These are phyloP conservation scores for Lota lota DNA, from an alignment of 2,113 vertebrate genomes.

Conservation along the genomic window DNA sequence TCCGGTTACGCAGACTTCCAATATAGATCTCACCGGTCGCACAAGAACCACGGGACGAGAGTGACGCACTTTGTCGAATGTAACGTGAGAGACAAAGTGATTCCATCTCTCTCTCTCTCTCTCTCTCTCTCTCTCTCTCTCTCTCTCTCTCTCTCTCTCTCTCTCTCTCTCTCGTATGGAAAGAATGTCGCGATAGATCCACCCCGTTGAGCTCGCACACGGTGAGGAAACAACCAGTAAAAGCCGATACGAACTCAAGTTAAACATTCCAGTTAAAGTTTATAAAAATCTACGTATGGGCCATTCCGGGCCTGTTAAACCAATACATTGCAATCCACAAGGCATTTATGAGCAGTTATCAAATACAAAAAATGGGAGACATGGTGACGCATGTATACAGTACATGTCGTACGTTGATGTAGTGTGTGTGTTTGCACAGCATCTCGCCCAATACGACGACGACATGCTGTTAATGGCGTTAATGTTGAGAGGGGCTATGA, in stretches of 20 bases:
- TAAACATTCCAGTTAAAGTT: not conserved
- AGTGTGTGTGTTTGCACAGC: not conserved
- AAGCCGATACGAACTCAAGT: not conserved
- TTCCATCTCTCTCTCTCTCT: no score
- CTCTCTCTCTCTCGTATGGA: constrained; percentile 44
- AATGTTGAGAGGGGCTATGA: constrained; percentile 11
- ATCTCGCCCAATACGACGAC: not conserved
- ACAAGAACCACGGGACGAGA: constrained; percentile 48
- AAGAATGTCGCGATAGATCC: constrained; percentile 52
- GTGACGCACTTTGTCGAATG: constrained; percentile 57
- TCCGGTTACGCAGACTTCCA: constrained; percentile 24
- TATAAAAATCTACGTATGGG: not conserved
- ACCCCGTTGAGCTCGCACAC: constrained; percentile 10
- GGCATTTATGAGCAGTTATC: constrained; percentile 3
- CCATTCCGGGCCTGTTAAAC: constrained; percentile 4
- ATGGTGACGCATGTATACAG: not conserved
- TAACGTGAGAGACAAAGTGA: constrained; percentile 15
- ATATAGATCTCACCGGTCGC: constrained; percentile 42
- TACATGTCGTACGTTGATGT: no score
- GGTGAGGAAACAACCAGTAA: not conserved
- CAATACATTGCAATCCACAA: constrained; percentile 11
- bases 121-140: no score
- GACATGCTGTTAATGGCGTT: not conserved
- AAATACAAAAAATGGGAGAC: constrained; percentile 17
- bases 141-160: no score